phyloP scores from a whole-genome alignment of 1,140 invertebrate species.

The Listronotus oregonensis region DNA sequence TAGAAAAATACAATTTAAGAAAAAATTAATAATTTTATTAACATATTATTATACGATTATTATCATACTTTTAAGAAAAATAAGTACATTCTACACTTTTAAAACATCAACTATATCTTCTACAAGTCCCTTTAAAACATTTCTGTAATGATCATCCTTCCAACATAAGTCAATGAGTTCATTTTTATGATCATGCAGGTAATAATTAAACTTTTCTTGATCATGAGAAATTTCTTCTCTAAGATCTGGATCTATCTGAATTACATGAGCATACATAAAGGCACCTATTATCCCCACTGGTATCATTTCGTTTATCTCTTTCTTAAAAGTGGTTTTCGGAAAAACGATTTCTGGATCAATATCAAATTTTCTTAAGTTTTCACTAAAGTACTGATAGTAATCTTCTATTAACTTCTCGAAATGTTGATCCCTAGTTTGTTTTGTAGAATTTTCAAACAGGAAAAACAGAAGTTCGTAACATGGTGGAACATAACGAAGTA shows the following conservation, averaged over 20 bases:
- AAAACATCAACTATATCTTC: slow-evolving; percentile 17
- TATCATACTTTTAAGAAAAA: too few species aligned
- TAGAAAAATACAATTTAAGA: too few species aligned
- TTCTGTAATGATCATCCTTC: slow-evolving; percentile 15
- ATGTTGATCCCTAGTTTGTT: slow-evolving; percentile 51
- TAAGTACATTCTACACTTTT: too few species aligned
- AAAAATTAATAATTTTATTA: too few species aligned
- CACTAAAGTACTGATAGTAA: slow-evolving; percentile 49
- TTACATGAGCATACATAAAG: background rate
- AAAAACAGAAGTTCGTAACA: slow-evolving; percentile 58
- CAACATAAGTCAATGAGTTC: slow-evolving; percentile 14
- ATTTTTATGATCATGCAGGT: slow-evolving; percentile 7
- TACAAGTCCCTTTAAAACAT: slow-evolving; percentile 6
- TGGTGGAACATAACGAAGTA: slow-evolving; percentile 59
- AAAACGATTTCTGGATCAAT: slow-evolving; percentile 13
- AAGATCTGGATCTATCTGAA: slow-evolving; percentile 12
- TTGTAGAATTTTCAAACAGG: slow-evolving; percentile 51
- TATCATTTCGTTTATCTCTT: slow-evolving; percentile 4
- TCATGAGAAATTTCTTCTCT: slow-evolving; percentile 19
- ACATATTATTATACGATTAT: too few species aligned
- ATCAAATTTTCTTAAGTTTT: slow-evolving; percentile 14
- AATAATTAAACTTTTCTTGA: slow-evolving; percentile 18
- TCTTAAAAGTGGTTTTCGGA: slow-evolving; percentile 10
- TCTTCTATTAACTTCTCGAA: slow-evolving; percentile 49
- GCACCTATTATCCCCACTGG: slow-evolving; percentile 2